Evolutionary conservation across 53 echinoderm and acorn worm genomes (phyloP), one percentile per base, ranked within the genome.

Genomic region (Crossaster papposus): DNA sequence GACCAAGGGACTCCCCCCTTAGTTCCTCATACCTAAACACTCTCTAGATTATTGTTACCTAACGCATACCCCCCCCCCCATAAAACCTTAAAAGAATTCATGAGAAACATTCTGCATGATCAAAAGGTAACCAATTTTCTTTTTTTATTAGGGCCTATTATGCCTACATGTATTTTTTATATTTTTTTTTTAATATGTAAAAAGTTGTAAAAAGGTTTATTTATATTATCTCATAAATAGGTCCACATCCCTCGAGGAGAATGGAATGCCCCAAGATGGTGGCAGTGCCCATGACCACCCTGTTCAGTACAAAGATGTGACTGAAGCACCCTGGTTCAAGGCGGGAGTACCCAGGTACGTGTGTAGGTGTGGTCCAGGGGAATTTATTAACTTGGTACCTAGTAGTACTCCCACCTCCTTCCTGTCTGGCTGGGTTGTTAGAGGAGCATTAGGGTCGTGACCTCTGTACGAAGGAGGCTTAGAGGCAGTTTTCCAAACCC

Each of bases 311-410:
- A 83, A 82, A 51, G 90, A 90, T 63, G 54, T 93, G 38, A 78
- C 54, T 30, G 81, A 93, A 58, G 99, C 96, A 18, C 93, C 96
- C n/a, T 98, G 99, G 99, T 98, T 98, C 85, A 95, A 96, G 82
- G 96, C 99, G 38, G 99, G 96, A 38, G 96, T 98, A 65, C 99
- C 99, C 92, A 97, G 94, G 97, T 96, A 68, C 68, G 68, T 68
- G 68, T 68, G 68, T 24, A 68, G 68, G 68, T 68, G 68, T 68
- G 68, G 68, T 36, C 75, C 75, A 44, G 24, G 34, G 75, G 36
- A 74, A 24, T 74, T 34, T 14, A 34, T 74, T 74, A n/a, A 36
- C 36, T 36, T 36, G 14, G 68, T 26, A 68, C 68, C 68, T 28
- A 68, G 68, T 23, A 26, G 68, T 58, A 14, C 17, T 58, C 58